These are phyloP conservation scores for Chrysopilus asiliformis DNA, from an alignment of 2,888 invertebrate species.

Conservation along the genomic window DNA sequence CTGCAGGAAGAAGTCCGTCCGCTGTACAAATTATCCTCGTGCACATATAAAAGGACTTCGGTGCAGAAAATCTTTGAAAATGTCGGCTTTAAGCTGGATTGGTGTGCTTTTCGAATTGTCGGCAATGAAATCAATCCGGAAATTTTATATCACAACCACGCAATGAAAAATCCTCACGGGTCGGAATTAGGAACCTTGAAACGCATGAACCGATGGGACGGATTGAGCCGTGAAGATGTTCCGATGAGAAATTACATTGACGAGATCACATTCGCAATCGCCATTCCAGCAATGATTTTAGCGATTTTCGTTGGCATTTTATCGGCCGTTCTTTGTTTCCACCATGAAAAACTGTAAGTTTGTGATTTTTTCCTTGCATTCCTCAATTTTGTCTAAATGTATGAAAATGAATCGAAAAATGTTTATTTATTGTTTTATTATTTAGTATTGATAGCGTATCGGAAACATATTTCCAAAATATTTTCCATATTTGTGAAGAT, in stretches of 20 bases:
- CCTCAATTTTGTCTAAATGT: no score
- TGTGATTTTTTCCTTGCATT: no score
- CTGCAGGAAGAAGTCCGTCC: slow-evolving; percentile 67
- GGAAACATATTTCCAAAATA: slow-evolving; percentile 51
- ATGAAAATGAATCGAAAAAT: no score
- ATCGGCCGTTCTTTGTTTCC: slow-evolving; percentile 60
- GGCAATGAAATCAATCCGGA: slow-evolving; percentile 33
- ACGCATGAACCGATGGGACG: slow-evolving; percentile 45
- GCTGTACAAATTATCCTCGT: slow-evolving; percentile 59
- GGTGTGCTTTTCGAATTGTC: slow-evolving; percentile 80
- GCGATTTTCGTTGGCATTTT: slow-evolving; percentile 50
- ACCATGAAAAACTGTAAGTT: slow-evolving; percentile 62
- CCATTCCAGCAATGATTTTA: slow-evolving; percentile 54
- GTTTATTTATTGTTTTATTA: slow-evolving; percentile 12
- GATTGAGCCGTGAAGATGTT: slow-evolving; percentile 43
- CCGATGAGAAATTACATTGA: slow-evolving; percentile 55
- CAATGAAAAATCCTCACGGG: slow-evolving; percentile 17
- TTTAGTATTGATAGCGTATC: slow-evolving; percentile 52
- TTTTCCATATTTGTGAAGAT: slow-evolving; percentile 60
- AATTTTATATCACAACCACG: slow-evolving; percentile 30
- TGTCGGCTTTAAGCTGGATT: slow-evolving; percentile 66
- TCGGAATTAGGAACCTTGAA: slow-evolving; percentile 30
- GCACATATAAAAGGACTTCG: slow-evolving; percentile 75
- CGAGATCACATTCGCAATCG: slow-evolving; percentile 54
- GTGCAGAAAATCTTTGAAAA: slow-evolving; percentile 72